phyloP scores from a whole-genome alignment of 2,888 invertebrate species.

The Noctua janthe region DNA sequence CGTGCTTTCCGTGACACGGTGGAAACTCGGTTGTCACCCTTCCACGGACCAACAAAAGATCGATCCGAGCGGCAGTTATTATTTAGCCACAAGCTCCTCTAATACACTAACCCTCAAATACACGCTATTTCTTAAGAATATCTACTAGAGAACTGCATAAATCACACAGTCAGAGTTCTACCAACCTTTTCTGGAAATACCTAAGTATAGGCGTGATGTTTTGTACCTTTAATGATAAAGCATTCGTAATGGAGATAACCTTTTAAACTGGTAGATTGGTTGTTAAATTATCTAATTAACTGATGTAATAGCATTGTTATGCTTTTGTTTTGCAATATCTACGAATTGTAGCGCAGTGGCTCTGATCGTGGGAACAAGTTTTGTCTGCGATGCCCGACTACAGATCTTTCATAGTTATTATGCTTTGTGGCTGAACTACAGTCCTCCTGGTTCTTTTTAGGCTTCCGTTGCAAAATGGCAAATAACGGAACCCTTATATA shows the following conservation, averaged over 20 bases:
- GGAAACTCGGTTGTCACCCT: no score
- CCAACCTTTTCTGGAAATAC: not conserved
- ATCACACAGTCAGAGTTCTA: not conserved
- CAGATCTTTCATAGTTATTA: not conserved
- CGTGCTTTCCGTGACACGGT: no score
- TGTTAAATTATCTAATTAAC: constrained; percentile 8
- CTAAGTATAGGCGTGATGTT: not conserved
- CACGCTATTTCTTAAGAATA: no score
- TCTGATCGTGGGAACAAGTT: not conserved
- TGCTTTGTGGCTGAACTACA: no score
- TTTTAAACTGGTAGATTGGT: not conserved
- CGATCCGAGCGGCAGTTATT: not conserved
- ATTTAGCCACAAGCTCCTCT: not conserved
- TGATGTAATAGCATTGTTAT: not conserved
- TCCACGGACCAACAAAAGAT: not conserved
- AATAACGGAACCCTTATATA: no score
- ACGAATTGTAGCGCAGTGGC: not conserved
- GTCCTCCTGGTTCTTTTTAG: no score
- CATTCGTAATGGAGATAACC: constrained; percentile 25
- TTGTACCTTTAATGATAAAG: not conserved
- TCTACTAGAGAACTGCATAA: no score
- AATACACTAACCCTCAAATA: not conserved
- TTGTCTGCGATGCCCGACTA: not conserved
- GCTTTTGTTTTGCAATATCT: not conserved
- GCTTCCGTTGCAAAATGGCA: no score